These are phyloP conservation scores for Pampusana beccarii DNA, from an alignment of 2,113 vertebrate species.

Conservation along the genomic window DNA sequence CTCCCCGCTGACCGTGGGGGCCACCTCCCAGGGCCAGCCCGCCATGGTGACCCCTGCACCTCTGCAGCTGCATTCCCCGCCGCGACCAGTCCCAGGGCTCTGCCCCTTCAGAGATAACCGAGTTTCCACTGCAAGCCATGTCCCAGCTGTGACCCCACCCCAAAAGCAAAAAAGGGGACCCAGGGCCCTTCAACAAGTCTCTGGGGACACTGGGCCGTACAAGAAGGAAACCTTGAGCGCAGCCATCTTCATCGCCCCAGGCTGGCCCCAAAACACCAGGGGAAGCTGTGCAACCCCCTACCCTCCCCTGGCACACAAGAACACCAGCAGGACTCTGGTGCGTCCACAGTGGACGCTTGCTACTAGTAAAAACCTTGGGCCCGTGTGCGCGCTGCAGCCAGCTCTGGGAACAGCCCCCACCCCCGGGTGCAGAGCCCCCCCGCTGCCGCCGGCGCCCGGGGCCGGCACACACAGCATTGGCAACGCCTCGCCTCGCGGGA, in stretches of 20 bases:
- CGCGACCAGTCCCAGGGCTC: too few relatives aligned
- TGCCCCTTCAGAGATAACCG: not conserved
- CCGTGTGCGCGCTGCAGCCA: rapidly evolving
- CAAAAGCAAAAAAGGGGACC: not conserved
- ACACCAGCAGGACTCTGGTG: too few relatives aligned
- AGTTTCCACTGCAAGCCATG: not conserved
- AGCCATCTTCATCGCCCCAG: not conserved
- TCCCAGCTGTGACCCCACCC: too few relatives aligned
- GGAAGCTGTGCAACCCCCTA: not conserved
- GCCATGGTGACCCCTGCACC: not conserved
- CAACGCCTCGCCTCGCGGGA: rapidly evolving
- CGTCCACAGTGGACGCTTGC: rapidly evolving
- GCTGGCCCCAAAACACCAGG: not conserved
- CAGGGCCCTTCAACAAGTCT: not conserved
- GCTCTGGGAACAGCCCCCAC: not conserved
- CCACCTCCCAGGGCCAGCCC: not conserved
- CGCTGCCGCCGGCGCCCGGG: not conserved
- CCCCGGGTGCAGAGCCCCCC: not conserved
- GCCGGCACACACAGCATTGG: too few relatives aligned
- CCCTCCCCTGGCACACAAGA: too few relatives aligned
- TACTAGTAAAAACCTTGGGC: not conserved
- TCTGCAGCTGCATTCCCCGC: rapidly evolving
- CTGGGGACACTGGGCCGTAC: not conserved
- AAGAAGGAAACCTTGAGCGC: not conserved
- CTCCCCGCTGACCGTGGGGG: not conserved